Base-by-base conservation (phyloP, 2,113 vertebrate genomes). In the Aix galericulata region DNA sequence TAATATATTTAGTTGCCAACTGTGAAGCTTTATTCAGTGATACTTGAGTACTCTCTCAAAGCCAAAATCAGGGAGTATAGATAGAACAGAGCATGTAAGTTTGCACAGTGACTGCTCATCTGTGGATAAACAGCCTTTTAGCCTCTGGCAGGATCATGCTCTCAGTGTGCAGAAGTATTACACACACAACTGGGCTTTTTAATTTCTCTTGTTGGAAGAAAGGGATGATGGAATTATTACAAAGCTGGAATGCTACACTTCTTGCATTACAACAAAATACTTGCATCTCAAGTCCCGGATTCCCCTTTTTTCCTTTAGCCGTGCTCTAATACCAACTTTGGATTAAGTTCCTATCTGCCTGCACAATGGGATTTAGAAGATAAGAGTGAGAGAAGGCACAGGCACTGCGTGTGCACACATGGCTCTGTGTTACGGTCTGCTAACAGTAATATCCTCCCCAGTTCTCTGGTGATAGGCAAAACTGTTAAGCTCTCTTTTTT, bases 111-210 rank as follows among this genome's bases (percentile, higher is more conserved):
- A 46, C 88, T 92, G 31, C 88, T 93, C 95, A 96, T 91, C 93
- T 96, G 92, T 94, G 86, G 66, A 91, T 96, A 93, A 97, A 69
- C 74, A 93, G 88, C 20, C 55, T 87, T 84, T 63, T 95, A 87
- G 92, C 95, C 94, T 96, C 86, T 81, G 93, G 96, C 92, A 85
- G 94, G 92, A 93, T 96, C 86, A 67, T 94, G 92, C 91, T 96
- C 83, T 93, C 88, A 69, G 83, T 62, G 77, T 94, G 95, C 88
- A 93, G 94, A 91, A 89, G 91, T 89, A 94, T 96, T 96, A 95
- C 92, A 96, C 93, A 94, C 90, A 88, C 92, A 96, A 94, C 86
- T 96, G 94, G 96, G 93, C 96, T 96, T 97, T 93, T 74, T 82
- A 86, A 15, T 87, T 72, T 16, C 56, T 82, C 83, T 84, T 2